Conservation (phyloP, 1,140 invertebrate genomes). For the Augochlora pura region DNA sequence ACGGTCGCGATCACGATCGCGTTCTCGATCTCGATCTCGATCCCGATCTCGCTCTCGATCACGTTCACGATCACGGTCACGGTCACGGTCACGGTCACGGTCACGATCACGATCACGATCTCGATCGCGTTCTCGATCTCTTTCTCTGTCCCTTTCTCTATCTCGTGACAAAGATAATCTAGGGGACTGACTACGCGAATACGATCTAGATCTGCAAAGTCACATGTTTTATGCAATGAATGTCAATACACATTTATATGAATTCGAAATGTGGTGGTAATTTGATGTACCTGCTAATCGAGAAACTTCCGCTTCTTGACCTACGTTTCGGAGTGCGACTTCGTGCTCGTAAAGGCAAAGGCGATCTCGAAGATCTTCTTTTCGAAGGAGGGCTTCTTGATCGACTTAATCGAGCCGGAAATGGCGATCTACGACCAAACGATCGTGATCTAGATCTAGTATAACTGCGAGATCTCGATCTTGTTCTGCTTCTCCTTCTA, state of each 20-base stretch:
- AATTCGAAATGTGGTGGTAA: conserved; percentile 8
- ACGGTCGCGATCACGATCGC: conserved; percentile 71
- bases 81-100: conserved; percentile 55
- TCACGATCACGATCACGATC: conserved; percentile 63
- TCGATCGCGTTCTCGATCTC: conserved; percentile 59
- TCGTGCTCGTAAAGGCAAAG: conserved; percentile 73
- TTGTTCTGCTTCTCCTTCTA: conserved; percentile 79
- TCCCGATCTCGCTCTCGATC: conserved; percentile 54
- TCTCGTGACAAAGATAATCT: conserved; percentile 73
- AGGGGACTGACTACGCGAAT: conserved; percentile 77
- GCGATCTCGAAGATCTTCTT: conserved; percentile 73
- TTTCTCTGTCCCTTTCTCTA: conserved; percentile 58
- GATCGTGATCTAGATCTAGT: conserved; percentile 79
- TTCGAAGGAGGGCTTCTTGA: conserved; percentile 76
- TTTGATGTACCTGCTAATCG: conserved; percentile 81
- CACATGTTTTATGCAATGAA: not conserved
- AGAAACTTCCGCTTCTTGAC: conserved; percentile 78
- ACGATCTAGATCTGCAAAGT: conserved; percentile 75
- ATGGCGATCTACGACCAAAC: conserved; percentile 73
- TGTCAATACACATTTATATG: not conserved
- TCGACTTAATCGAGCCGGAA: conserved; percentile 70
- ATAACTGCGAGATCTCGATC: conserved; percentile 80
- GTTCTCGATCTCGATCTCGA: conserved; percentile 50
- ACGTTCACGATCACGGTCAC: conserved; percentile 51
- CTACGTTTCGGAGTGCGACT: conserved; percentile 78